These are phyloP conservation scores for Crocallis elinguaria DNA, from an alignment of 2,888 invertebrate species.

Conservation along the genomic window DNA sequence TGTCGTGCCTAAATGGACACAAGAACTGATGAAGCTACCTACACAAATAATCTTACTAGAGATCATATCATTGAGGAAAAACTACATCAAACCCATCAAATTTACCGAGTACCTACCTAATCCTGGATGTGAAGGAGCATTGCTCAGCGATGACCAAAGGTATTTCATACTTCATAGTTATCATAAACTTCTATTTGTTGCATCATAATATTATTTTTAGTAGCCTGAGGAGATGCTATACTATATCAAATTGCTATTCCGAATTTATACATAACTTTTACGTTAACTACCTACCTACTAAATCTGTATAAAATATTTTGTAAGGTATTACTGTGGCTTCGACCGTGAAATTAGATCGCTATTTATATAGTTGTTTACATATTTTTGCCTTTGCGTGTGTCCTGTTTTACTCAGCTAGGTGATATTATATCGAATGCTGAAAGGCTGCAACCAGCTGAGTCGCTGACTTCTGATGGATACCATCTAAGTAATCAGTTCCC, in stretches of 20 bases:
- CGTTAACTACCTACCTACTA: background rate
- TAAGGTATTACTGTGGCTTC: background rate
- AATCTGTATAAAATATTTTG: constrained; percentile 5
- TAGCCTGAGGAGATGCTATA: background rate
- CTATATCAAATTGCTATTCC: background rate
- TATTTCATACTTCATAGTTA: constrained; percentile 11
- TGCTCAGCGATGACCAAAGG: background rate
- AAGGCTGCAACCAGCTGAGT: constrained; percentile 7
- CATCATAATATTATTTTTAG: background rate
- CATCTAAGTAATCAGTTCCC: background rate
- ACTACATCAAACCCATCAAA: background rate
- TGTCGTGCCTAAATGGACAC: constrained; percentile 1
- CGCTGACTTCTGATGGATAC: background rate
- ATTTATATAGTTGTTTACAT: constrained; percentile 6
- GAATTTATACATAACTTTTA: background rate
- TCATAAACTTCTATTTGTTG: background rate
- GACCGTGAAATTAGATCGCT: constrained; percentile 14
- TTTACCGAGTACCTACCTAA: no score
- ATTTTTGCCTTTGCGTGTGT: constrained; percentile 33
- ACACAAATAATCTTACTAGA: background rate
- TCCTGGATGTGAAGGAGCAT: background rate
- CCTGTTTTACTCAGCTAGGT: constrained; percentile 39
- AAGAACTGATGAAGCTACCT: background rate
- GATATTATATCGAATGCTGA: constrained; percentile 2
- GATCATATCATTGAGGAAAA: background rate